phyloP scores from a whole-genome alignment of 1,140 invertebrate species.

The Drosophila persimilis region DNA sequence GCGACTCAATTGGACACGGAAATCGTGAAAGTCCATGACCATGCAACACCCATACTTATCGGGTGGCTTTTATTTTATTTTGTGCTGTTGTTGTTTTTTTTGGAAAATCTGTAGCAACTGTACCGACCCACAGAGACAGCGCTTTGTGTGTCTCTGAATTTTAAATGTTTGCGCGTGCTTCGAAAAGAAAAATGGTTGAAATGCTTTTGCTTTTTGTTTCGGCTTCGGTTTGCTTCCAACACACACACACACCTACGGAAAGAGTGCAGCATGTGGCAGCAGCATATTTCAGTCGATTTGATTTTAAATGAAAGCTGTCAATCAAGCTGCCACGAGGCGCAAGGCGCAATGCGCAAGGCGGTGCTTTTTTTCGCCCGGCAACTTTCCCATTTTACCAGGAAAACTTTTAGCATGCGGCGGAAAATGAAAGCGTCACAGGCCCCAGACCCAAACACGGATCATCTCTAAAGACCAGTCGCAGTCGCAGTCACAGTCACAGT shows the following conservation, averaged over 20 bases:
- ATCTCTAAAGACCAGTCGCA: no score
- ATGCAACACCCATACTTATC: constrained; percentile 36
- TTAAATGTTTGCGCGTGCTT: constrained; percentile 46
- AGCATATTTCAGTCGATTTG: constrained; percentile 69
- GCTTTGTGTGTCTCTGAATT: constrained; percentile 26
- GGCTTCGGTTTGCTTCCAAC: constrained; percentile 11
- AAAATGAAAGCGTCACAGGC: constrained; percentile 71
- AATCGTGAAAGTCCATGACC: constrained; percentile 69
- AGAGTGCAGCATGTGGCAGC: constrained; percentile 8
- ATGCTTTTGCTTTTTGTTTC: constrained; percentile 65
- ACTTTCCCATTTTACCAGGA: constrained; percentile 77
- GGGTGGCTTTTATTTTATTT: background rate
- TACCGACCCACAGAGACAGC: constrained; percentile 30
- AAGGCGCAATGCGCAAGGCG: constrained; percentile 1
- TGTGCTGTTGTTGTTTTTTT: background rate
- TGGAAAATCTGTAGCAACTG: constrained; percentile 59
- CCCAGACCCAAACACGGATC: constrained; percentile 33
- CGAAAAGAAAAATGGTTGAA: constrained; percentile 58
- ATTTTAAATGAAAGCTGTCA: constrained; percentile 81
- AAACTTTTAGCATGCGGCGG: constrained; percentile 54
- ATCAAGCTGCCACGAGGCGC: constrained; percentile 67
- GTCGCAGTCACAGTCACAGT: no score
- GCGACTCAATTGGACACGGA: constrained; percentile 37
- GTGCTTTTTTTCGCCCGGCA: constrained; percentile 36
- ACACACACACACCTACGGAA: constrained; percentile 18